Conservation (phyloP, 2,888 invertebrate genomes). For the Ischnura elegans region DNA sequence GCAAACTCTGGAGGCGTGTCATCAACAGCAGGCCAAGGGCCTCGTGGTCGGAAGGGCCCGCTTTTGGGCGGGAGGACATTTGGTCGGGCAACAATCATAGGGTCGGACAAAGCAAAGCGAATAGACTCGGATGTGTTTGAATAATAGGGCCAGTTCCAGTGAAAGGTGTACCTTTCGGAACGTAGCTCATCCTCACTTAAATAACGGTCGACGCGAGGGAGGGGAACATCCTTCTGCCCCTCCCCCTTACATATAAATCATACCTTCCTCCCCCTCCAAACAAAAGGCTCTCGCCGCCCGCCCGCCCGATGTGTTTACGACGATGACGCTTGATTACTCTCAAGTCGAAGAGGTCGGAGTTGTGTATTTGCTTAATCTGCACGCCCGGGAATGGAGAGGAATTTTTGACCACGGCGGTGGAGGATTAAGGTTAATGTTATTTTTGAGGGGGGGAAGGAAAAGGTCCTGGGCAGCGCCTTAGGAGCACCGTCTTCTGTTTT, state of each 20-base stretch:
- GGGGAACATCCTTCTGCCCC: not conserved
- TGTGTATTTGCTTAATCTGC: slow-evolving; percentile 8
- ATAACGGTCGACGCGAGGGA: not conserved
- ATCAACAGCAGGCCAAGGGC: too few species aligned
- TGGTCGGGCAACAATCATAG: slow-evolving; percentile 10
- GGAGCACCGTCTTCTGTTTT: too few species aligned
- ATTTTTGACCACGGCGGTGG: too few species aligned
- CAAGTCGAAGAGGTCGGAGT: not conserved
- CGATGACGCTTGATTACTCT: slow-evolving; percentile 18
- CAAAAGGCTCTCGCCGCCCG: not conserved
- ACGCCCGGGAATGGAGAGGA: not conserved
- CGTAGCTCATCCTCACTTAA: not conserved
- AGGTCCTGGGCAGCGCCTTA: too few species aligned
- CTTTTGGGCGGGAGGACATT: not conserved
- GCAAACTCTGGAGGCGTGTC: too few species aligned
- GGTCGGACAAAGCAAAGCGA: slow-evolving; percentile 33
- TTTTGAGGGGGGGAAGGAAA: too few species aligned
- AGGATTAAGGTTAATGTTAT: too few species aligned
- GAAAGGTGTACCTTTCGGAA: slow-evolving; percentile 22
- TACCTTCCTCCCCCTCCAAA: not conserved
- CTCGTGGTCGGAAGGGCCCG: too few species aligned
- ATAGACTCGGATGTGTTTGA: slow-evolving; percentile 35
- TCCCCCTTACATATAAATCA: not conserved
- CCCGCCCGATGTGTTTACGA: not conserved
- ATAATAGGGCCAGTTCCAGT: slow-evolving; percentile 31